Evolutionary conservation across 2,888 invertebrate genomes (phyloP).

Genomic region (Vandiemenella viatica): DNA sequence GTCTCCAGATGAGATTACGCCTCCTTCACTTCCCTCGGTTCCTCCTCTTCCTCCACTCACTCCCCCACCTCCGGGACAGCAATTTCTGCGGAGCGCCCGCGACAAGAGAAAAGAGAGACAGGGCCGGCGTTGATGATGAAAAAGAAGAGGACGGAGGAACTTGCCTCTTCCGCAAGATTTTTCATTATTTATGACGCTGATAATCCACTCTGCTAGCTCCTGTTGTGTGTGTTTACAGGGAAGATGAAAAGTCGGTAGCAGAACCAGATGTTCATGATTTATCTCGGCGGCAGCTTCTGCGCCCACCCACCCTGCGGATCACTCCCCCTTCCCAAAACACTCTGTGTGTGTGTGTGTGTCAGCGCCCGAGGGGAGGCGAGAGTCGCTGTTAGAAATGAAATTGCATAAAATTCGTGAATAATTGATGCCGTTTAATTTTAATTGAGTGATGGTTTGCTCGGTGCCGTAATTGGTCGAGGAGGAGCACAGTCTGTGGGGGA

Average conservation of each 20-base stretch:
- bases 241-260: neutral
- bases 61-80: too few relatives aligned
- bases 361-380: neutral
- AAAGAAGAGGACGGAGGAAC: neutral
- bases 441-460: slow-evolving; percentile 18
- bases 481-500: neutral
- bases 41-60: too few relatives aligned
- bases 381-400: slow-evolving; percentile 17
- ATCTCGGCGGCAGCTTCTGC: too few relatives aligned
- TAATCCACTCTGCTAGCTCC: neutral
- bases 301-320: too few relatives aligned
- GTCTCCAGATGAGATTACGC: too few relatives aligned
- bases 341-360: too few relatives aligned
- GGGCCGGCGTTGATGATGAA: neutral
- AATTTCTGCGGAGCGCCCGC: too few relatives aligned
- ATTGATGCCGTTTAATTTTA: slow-evolving; percentile 19
- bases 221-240: too few relatives aligned
- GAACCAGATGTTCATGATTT: neutral
- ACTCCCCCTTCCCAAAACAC: too few relatives aligned
- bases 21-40: too few relatives aligned
- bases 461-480: neutral
- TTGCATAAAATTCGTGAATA: slow-evolving; percentile 18
- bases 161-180: neutral
- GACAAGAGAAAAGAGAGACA: neutral
- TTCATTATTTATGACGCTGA: neutral